Evolutionary conservation across 2,113 vertebrate species (phyloP).

Genomic region (Pelodiscus sinensis): DNA sequence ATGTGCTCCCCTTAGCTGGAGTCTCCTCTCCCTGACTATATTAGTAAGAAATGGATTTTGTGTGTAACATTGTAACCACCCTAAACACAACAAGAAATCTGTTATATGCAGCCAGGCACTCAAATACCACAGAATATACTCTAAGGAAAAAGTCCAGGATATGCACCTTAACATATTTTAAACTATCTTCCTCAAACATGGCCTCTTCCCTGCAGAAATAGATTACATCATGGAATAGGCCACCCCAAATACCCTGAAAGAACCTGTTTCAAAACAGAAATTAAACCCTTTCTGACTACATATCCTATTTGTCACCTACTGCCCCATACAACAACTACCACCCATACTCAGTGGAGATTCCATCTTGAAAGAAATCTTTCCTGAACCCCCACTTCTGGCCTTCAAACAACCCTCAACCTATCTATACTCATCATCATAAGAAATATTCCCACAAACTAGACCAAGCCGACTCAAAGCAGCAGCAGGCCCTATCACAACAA

Average conservation of each 20-base stretch:
- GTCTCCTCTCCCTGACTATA: too few species aligned
- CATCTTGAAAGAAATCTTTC: neutral
- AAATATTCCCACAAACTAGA: neutral
- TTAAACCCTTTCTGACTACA: neutral
- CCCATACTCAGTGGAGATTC: neutral
- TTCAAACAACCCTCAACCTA: neutral
- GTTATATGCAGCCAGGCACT: neutral
- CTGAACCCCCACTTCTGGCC: neutral
- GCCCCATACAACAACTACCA: neutral
- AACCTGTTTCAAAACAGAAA: neutral
- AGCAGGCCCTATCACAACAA: neutral
- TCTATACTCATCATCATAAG: neutral
- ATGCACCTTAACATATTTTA: neutral
- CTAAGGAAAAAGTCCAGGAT: neutral
- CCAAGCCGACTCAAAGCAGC: neutral
- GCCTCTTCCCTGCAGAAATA: neutral
- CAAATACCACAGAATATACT: neutral
- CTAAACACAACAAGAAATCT: neutral
- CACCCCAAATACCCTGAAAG: neutral
- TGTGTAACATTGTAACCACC: neutral
- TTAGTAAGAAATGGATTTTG: too few species aligned
- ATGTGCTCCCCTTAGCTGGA: too few species aligned
- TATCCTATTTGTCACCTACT: neutral
- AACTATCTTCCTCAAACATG: neutral
- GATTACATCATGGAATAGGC: neutral